A percentile compares a stretch with the other conserved stretches of the same genome.
Conservation (phyloP, 2,888 invertebrate species). For the Pyrochroa serraticornis region DNA sequence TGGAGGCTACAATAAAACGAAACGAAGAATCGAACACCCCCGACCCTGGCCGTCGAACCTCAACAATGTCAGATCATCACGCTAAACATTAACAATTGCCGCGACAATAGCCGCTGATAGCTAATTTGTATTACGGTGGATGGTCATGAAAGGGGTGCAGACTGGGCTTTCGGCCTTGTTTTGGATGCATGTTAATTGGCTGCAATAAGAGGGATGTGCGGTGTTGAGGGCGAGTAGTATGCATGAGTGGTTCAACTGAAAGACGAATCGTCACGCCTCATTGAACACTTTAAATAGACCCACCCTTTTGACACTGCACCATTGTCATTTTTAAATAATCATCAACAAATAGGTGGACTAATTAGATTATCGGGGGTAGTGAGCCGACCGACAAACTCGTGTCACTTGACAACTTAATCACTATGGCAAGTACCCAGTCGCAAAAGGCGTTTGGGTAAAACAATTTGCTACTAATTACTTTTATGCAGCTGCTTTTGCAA, state of each 20-base stretch:
- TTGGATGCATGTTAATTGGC: constrained; percentile 26
- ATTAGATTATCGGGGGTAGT: constrained; percentile 7
- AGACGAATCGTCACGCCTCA: constrained; percentile 29
- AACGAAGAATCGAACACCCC: too few relatives aligned
- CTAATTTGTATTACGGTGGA: constrained; percentile 28
- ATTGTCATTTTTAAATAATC: constrained; percentile 22
- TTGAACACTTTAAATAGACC: constrained; percentile 24
- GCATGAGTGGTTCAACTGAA: constrained; percentile 27
- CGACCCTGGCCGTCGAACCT: constrained; percentile 5
- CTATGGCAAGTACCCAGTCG: too few relatives aligned
- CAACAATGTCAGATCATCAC: constrained; percentile 21
- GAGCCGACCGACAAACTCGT: neutral
- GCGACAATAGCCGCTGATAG: constrained; percentile 28
- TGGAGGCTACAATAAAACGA: too few relatives aligned
- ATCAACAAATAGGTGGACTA: constrained; percentile 10
- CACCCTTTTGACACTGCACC: constrained; percentile 13
- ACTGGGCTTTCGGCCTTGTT: constrained; percentile 21
- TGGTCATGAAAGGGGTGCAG: constrained; percentile 24
- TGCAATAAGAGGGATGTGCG: constrained; percentile 17
- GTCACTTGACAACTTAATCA: too few relatives aligned
- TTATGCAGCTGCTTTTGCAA: too few relatives aligned
- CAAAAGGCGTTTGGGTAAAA: too few relatives aligned
- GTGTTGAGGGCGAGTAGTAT: constrained; percentile 28
- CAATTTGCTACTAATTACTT: too few relatives aligned
- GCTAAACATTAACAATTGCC: constrained; percentile 28